Evolutionary conservation across 2,113 vertebrate species (phyloP), one percentile per base, ranked within the genome.

Genomic region (Barbus barbus): DNA sequence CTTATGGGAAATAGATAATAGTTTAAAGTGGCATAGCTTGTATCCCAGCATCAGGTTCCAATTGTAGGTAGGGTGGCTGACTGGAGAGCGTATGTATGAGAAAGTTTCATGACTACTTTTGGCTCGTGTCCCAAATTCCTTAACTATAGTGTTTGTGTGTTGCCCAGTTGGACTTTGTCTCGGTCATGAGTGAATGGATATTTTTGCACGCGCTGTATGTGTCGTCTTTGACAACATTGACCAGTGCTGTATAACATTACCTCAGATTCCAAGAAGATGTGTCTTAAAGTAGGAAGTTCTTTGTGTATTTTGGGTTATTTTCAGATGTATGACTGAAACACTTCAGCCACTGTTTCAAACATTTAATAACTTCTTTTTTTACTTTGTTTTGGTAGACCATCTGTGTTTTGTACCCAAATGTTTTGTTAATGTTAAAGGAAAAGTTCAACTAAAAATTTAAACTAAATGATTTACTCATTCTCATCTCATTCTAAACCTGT

Each of bases 81-180:
- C 65, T 61, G 69, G 76, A 69, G 80, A 79, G 75, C 24, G 60
- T 84, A 56, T 63, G 78, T 41, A 79, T 13, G 78, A 82, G 24
- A 41, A 16, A 24, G 8, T 48, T 84, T 85, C 73, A 65, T 76
- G 81, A 87, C 73, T 63, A 20, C 78, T 26, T 78, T 82, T 85
- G 83, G 86, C 83, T 56, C 13, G 3, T 16, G 18, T 56, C 83
- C 86, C 73, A 82, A 82, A 84, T 82, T 82, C 78, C 78, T 78
- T 8, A 8, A 38, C n/a, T 74, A 53, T 74, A 71, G 46, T 31
- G 56, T 78, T 67, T 67, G 60, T 67, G 60, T 9, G 41, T 80
- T 48, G 38, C 18, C 38, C 38, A 4, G 41, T 80, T 67, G 38
- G 78, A 80, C 60, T 67, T 80, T 48, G 33, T 26, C 33, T 61